Evolutionary conservation across 2,113 vertebrate species (phyloP), one percentile per base, ranked within the genome.

Genomic region (Limanda limanda): DNA sequence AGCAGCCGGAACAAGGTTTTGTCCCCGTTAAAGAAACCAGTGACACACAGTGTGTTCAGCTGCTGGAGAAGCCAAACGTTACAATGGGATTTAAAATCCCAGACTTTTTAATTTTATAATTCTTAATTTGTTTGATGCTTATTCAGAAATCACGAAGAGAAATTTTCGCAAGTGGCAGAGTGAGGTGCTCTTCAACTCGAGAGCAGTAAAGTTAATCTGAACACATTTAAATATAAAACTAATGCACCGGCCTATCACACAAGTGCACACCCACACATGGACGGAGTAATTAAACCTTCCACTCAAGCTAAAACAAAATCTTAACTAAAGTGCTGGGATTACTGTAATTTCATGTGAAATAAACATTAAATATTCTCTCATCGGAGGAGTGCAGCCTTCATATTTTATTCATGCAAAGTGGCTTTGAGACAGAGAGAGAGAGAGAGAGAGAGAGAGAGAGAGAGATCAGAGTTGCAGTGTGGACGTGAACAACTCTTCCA

Each of bases 361-460:
- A 27, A 60, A 71, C 60, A 17, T 61, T 65, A 65, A 78, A 84
- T 51, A 51, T 61, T 56, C 70, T 74, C 65, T 51, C 8, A 13
- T 82, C 24, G 76, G 57, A 70, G 48, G 73, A 68, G 62, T 76
- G 73, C 18, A 84, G 74, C 25, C 62, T 71, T 79, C 71, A 76
- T 72, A 61, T 84, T 85, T 85, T 82, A 79, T 68, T 77, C 68
- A 78, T 81, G 57, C 12, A 71, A 61, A 63, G 71, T 24, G 4
- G 55, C 62, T 77, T 68, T 68, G 15, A 31, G 37, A 37, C 4
- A 2, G 47, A 51, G 47, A 21, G 17, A 52, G 61, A 85, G 58
- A 57, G n/a, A n/a, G n/a, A n/a, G n/a, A n/a, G n/a, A n/a, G 15
- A 31, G 37, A 37, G 1, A 2, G 47, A 51, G 47, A 21, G 17